phyloP scores from a whole-genome alignment of 2,888 invertebrate genomes.

The Temnothorax ravouxi region DNA sequence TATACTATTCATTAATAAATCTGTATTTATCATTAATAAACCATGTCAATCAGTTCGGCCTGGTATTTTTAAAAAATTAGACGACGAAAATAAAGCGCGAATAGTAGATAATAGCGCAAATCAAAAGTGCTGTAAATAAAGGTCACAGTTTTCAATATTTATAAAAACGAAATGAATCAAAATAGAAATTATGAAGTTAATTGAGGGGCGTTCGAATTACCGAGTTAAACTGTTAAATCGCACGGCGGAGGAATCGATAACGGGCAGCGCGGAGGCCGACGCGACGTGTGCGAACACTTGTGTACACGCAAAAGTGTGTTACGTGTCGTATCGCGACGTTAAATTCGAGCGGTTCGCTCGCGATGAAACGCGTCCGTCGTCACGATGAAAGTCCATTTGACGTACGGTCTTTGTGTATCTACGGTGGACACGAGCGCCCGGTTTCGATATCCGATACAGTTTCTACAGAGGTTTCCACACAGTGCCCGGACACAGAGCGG shows the following conservation, averaged over 20 bases:
- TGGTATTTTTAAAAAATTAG: background rate
- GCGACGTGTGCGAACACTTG: slow-evolving; percentile 18
- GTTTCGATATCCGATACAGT: slow-evolving; percentile 50
- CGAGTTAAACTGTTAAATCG: slow-evolving; percentile 26
- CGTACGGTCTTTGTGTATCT: slow-evolving; percentile 46
- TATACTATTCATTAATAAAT: no score
- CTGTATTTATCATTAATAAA: background rate
- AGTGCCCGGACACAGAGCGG: slow-evolving; percentile 12
- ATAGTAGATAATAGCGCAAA: no score
- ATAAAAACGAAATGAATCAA: background rate
- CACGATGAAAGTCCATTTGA: slow-evolving; percentile 46
- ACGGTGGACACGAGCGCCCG: slow-evolving; percentile 17
- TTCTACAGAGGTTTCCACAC: slow-evolving; percentile 41
- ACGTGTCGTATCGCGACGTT: slow-evolving; percentile 18
- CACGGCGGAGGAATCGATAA: slow-evolving; percentile 26
- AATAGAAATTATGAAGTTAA: slow-evolving; percentile 32
- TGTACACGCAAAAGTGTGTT: slow-evolving; percentile 39
- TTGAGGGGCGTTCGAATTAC: background rate
- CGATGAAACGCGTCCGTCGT: slow-evolving; percentile 13
- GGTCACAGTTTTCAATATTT: background rate
- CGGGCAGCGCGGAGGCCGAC: background rate
- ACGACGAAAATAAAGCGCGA: background rate
- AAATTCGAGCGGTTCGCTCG: slow-evolving; percentile 43
- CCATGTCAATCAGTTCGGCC: background rate
- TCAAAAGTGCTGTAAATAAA: background rate